Evolutionary conservation across 2,113 vertebrate species (phyloP), one percentile per base, ranked within the genome.

Genomic region (Caranx melampygus): DNA sequence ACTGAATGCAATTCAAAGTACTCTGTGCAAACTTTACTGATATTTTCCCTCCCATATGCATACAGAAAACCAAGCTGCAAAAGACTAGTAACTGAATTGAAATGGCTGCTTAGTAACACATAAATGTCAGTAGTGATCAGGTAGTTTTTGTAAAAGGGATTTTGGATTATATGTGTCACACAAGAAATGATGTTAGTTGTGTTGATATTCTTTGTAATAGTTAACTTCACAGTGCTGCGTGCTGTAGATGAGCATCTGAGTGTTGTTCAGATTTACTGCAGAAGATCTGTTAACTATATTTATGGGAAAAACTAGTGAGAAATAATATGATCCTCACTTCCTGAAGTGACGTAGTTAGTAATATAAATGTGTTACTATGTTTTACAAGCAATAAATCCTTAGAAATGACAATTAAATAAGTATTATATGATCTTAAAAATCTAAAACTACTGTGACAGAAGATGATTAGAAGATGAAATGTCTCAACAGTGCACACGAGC

Each of bases 1-100:
- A 12, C 47, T 67, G 70, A 45, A 78, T 45, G 26, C 2, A 72
- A 67, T 71, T 83, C 54, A 75, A 75, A 75, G 18, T 51, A 49
- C 61, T 69, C n/a, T 31, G 15, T 51, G 31, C 42, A 80, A 67
- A 73, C 2, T 35, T 18, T 44, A 45, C 26, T 5, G 8, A 69
- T 44, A 64, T 49, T 37, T 59, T 21, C 13, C 42, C 20, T 45
- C 11, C 59, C 11, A 13, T 31, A 52, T 6, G 37, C 58, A 52
- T 2, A 63, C 11, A 34, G 31, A 33, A 74, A 72, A 71, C 55
- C 31, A 52, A 33, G 26, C 5, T 55, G 6, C 58, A 37, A 2
- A 35, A 7, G 34, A 62, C 57, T 6, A 64, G n/a, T 67, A 65
- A 21, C 9, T 51, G 8, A 35, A 47, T 37, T 3, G 1, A 37